A percentile compares a stretch with the other conserved stretches of the same genome.
phyloP scores from a whole-genome alignment of 2,888 invertebrate species.

The Lucinisca nassula region DNA sequence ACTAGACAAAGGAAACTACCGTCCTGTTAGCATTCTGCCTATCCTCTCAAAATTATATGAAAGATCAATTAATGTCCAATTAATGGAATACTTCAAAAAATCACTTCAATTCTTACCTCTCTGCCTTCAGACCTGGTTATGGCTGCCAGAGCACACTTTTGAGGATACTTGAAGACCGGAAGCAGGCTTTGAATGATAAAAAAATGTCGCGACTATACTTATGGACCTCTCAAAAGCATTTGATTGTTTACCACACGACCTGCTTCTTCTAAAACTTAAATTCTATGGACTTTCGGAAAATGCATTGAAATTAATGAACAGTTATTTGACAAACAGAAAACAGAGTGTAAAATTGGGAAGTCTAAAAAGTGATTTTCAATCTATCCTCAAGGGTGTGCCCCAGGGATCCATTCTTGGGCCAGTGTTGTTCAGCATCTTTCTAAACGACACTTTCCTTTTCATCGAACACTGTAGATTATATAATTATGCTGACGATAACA shows the following conservation, averaged over 20 bases:
- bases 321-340: neutral
- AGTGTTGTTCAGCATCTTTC: neutral
- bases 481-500: slow-evolving; percentile 10
- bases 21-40: neutral
- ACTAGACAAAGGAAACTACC: neutral
- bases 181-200: too few species aligned
- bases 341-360: neutral
- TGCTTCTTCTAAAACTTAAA: neutral
- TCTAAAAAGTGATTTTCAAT: neutral
- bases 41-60: neutral
- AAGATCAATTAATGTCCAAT: neutral
- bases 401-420: too few species aligned
- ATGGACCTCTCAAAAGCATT: too few species aligned
- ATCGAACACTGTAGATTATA: neutral
- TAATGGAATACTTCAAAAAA: neutral
- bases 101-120: neutral
- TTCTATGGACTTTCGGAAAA: too few species aligned
- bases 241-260: neutral
- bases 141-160: neutral
- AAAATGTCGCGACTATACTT: too few species aligned
- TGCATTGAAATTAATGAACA: too few species aligned
- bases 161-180: too few species aligned
- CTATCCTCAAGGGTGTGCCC: neutral
- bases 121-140: neutral
- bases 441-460: neutral